phyloP scores from a whole-genome alignment of 2,888 invertebrate species.

The Lathronympha strigana region DNA sequence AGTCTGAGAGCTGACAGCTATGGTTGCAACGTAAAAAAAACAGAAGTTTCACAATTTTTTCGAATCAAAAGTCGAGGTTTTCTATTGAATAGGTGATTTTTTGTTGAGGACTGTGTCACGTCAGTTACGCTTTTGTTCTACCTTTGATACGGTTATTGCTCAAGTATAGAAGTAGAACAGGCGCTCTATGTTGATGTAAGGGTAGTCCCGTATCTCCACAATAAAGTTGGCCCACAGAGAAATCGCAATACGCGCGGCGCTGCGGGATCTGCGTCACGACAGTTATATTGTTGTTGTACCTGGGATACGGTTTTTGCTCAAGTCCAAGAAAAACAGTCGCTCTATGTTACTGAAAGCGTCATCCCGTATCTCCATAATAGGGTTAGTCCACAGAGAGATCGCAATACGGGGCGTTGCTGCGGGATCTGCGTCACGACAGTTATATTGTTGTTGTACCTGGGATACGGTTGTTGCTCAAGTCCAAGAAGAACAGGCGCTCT shows the following conservation, averaged over 20 bases:
- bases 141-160: constrained; percentile 83
- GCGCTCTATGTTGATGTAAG: constrained; percentile 77
- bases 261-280: background rate
- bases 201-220: constrained; percentile 70
- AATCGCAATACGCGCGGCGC: background rate
- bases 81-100: too few species aligned
- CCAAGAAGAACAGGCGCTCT: constrained; percentile 78
- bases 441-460: constrained; percentile 69
- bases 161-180: constrained; percentile 81
- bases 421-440: background rate
- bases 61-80: too few species aligned
- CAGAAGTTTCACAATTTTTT: too few species aligned
- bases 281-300: constrained; percentile 63
- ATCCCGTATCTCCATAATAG: constrained; percentile 63
- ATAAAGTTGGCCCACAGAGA: constrained; percentile 2
- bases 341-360: constrained; percentile 80
- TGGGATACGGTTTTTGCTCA: constrained; percentile 82
- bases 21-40: too few species aligned
- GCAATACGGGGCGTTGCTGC: background rate
- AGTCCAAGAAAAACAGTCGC: constrained; percentile 80
- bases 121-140: constrained; percentile 53
- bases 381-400: constrained; percentile 2
- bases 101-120: background rate
- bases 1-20: too few species aligned
- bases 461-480: constrained; percentile 83